Conservation (phyloP, 1,140 invertebrate genomes). For the Panonychus citri region DNA sequence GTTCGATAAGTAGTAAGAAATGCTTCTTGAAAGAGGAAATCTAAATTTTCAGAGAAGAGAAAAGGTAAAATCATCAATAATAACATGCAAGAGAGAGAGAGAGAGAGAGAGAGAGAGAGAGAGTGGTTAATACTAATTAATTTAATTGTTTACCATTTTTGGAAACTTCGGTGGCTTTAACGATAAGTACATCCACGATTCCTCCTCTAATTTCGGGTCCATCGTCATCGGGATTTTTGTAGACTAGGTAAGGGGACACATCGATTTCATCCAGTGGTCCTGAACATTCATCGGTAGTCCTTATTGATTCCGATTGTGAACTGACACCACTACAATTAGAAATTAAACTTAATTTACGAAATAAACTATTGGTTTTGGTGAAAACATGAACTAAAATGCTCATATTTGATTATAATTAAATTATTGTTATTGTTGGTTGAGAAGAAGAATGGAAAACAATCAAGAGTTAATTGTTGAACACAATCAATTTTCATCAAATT, state of each 20-base stretch:
- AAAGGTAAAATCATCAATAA: slow-evolving; percentile 3
- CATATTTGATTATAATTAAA: too few species aligned
- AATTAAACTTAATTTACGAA: background rate
- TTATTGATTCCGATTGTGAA: background rate
- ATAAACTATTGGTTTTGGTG: background rate
- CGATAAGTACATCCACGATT: slow-evolving; percentile 65
- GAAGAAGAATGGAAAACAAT: too few species aligned
- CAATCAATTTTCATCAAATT: too few species aligned
- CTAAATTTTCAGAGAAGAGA: slow-evolving; percentile 27
- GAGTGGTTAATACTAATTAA: background rate
- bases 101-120: background rate
- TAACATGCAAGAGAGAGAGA: background rate
- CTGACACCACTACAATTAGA: background rate
- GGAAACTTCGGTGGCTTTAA: slow-evolving; percentile 71
- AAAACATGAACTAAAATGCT: background rate
- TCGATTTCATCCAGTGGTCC: slow-evolving; percentile 44
- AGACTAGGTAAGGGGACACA: slow-evolving; percentile 46
- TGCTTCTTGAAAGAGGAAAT: slow-evolving; percentile 83
- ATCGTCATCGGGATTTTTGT: slow-evolving; percentile 36
- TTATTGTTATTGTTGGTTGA: too few species aligned
- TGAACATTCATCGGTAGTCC: background rate
- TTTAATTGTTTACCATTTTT: slow-evolving; percentile 40
- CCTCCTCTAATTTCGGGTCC: slow-evolving; percentile 71
- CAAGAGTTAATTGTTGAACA: too few species aligned
- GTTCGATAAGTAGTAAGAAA: slow-evolving; percentile 90